Percentiles rank a stretch among this genome's conserved stretches.
phyloP scores from a whole-genome alignment of 1,140 invertebrate genomes.

The Diplogasteroides magnus region DNA sequence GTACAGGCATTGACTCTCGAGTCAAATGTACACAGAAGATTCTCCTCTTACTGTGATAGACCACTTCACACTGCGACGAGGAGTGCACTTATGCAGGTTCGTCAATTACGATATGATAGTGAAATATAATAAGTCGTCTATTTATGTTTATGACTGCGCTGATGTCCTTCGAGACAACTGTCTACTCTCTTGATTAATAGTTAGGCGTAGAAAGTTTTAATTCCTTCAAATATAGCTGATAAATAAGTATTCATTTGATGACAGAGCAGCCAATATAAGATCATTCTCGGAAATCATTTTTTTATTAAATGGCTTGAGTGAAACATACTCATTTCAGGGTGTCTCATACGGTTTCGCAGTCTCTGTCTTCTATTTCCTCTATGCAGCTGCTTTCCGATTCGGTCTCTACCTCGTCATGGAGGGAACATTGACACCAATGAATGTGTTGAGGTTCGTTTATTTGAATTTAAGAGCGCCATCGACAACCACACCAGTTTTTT shows the following conservation, averaged over 20 bases:
- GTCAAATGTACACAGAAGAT: constrained; percentile 4
- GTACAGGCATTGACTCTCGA: constrained; percentile 18
- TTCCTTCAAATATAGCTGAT: not conserved
- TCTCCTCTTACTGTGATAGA: constrained; percentile 10
- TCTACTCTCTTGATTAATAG: too few relatives aligned
- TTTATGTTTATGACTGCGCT: too few relatives aligned
- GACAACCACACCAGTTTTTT: too few relatives aligned
- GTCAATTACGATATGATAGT: too few relatives aligned
- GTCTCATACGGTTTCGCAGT: constrained; percentile 31
- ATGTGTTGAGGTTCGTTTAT: constrained; percentile 44
- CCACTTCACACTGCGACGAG: constrained; percentile 15
- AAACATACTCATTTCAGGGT: constrained; percentile 9
- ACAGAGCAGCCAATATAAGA: too few relatives aligned
- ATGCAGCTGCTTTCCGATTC: constrained; percentile 59
- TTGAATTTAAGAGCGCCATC: too few relatives aligned
- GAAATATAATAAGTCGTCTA: too few relatives aligned
- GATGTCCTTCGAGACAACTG: too few relatives aligned
- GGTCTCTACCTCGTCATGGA: constrained; percentile 56
- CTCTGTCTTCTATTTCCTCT: constrained; percentile 57
- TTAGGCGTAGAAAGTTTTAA: constrained; percentile 8
- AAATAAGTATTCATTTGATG: too few relatives aligned
- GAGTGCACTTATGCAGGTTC: constrained; percentile 27
- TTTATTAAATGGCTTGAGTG: too few relatives aligned
- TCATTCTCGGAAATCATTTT: too few relatives aligned
- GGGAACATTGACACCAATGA: constrained; percentile 38